Percentiles rank a stretch among this genome's conserved stretches.
Conservation (phyloP, 2,888 invertebrate species). For the Altica lythri region DNA sequence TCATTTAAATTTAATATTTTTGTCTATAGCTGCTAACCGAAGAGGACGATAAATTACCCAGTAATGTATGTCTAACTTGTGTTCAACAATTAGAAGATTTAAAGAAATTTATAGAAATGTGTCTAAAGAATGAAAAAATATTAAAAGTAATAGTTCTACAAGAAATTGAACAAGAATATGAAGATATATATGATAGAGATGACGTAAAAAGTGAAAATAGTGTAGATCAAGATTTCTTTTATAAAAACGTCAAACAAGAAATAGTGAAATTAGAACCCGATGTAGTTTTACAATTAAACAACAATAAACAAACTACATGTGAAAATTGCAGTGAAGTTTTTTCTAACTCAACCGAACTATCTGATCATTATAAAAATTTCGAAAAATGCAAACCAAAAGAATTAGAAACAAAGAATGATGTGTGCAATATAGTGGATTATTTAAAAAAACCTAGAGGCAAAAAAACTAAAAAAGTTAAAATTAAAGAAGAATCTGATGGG, state of each 20-base stretch:
- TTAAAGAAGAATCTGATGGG: slow-evolving; percentile 21
- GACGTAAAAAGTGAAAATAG: slow-evolving; percentile 30
- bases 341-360: slow-evolving; percentile 16
- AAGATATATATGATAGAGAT: slow-evolving; percentile 13
- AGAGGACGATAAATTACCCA: slow-evolving; percentile 33
- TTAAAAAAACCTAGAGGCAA: slow-evolving; percentile 27
- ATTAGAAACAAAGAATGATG: slow-evolving; percentile 7
- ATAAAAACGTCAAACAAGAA: slow-evolving; percentile 31
- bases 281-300: slow-evolving; percentile 22
- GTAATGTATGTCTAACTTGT: slow-evolving; percentile 34
- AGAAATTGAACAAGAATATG: slow-evolving; percentile 24
- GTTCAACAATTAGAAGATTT: slow-evolving; percentile 29
- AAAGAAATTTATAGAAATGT: slow-evolving; percentile 28
- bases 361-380: slow-evolving; percentile 32
- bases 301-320: slow-evolving; percentile 24
- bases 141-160: slow-evolving; percentile 24
- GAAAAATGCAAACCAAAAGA: slow-evolving; percentile 26
- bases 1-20: background rate
- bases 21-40: slow-evolving; percentile 31
- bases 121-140: slow-evolving; percentile 29
- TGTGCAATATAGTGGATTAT: slow-evolving; percentile 29
- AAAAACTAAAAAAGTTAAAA: slow-evolving; percentile 15
- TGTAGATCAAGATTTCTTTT: slow-evolving; percentile 19
- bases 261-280: slow-evolving; percentile 30
- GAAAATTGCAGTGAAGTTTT: slow-evolving; percentile 33